These are phyloP conservation scores for Vanessa cardui DNA, from an alignment of 2,888 invertebrate genomes.

Conservation along the genomic window DNA sequence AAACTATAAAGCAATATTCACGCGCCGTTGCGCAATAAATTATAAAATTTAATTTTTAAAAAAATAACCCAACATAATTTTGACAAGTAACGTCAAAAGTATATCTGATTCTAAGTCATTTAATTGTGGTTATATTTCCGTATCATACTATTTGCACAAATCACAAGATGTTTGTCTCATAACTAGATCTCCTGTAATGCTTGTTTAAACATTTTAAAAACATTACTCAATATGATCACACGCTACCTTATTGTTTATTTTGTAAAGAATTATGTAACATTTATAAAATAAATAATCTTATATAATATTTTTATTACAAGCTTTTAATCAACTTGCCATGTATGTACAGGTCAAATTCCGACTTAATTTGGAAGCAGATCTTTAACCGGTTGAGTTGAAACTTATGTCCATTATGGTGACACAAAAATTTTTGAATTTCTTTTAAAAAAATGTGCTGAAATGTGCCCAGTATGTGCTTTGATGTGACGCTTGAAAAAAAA, in stretches of 20 bases:
- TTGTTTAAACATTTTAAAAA: constrained; percentile 18
- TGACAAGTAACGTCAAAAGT: not conserved
- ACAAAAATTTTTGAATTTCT: too few relatives aligned
- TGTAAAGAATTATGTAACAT: not conserved
- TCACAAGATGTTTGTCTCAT: constrained; percentile 27
- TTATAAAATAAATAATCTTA: not conserved
- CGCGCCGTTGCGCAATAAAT: too few relatives aligned
- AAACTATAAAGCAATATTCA: too few relatives aligned
- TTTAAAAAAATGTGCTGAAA: too few relatives aligned
- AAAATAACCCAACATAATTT: not conserved
- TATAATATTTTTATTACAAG: too few relatives aligned
- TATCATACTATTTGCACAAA: constrained; percentile 18
- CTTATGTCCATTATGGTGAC: too few relatives aligned
- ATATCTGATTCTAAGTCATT: not conserved
- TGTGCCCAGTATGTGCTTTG: too few relatives aligned
- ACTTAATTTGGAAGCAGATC: too few relatives aligned
- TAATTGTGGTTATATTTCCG: constrained; percentile 10
- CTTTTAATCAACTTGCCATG: too few relatives aligned
- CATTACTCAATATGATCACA: not conserved
- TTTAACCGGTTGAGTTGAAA: too few relatives aligned
- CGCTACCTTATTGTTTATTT: not conserved
- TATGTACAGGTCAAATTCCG: too few relatives aligned
- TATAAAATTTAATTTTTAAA: not conserved
- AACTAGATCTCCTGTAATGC: constrained; percentile 20
- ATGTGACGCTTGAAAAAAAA: too few relatives aligned